Evolutionary conservation across 2,113 vertebrate genomes (phyloP).

Genomic region (Plecotus auritus): DNA sequence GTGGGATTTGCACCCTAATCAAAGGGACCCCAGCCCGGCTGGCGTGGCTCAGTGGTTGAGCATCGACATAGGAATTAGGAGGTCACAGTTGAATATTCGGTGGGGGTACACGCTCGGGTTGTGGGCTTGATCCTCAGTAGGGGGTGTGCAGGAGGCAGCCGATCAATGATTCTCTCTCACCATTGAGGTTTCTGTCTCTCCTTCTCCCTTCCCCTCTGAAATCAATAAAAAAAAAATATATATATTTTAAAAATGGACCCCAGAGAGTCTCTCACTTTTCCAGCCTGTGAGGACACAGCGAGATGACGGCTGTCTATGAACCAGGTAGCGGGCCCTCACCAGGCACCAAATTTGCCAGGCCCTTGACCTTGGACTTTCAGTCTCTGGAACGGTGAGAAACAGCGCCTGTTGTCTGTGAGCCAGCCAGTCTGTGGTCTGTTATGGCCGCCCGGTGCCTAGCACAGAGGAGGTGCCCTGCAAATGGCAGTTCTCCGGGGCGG

Average conservation of each 20-base stretch:
- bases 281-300: background rate
- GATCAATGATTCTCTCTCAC: too few relatives aligned
- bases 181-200: too few relatives aligned
- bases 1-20: background rate
- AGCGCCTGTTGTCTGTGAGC: background rate
- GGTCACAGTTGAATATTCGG: too few relatives aligned
- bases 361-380: background rate
- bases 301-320: background rate
- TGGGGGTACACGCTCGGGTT: too few relatives aligned
- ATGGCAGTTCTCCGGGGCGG: background rate
- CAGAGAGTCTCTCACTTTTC: background rate
- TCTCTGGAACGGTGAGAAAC: background rate
- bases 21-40: too few relatives aligned
- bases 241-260: too few relatives aligned
- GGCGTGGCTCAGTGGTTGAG: too few relatives aligned
- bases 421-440: accelerated
- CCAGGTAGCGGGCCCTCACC: background rate
- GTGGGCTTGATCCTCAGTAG: too few relatives aligned
- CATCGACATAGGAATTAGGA: too few relatives aligned
- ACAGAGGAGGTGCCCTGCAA: background rate
- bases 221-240: too few relatives aligned
- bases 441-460: accelerated
- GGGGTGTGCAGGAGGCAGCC: too few relatives aligned
- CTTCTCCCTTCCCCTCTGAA: too few relatives aligned
- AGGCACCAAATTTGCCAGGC: background rate